Evolutionary conservation across 2,888 invertebrate genomes (phyloP).

Genomic region (Copidosoma aretas): DNA sequence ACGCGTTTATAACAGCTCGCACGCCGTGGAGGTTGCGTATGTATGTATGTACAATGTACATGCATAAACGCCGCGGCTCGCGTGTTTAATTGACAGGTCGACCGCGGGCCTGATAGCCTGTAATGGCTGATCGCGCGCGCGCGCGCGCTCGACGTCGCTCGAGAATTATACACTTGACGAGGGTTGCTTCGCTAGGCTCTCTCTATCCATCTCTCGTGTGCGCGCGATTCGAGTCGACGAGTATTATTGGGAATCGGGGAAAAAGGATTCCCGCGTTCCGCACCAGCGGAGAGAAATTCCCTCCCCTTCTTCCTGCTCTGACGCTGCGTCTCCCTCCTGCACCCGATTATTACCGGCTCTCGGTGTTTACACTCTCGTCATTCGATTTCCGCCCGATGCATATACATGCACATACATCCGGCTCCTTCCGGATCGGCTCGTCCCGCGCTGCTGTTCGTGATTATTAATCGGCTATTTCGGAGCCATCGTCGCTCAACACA

Average conservation of each 20-base stretch:
- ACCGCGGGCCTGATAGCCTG: neutral
- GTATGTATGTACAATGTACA: too few relatives aligned
- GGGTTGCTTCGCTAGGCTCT: slow-evolving; percentile 25
- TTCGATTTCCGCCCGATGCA: slow-evolving; percentile 26
- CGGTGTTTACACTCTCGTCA: neutral
- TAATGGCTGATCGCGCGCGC: slow-evolving; percentile 15
- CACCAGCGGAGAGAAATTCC: slow-evolving; percentile 13
- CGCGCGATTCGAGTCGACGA: neutral
- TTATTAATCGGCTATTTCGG: too few relatives aligned
- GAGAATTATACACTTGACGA: slow-evolving; percentile 30
- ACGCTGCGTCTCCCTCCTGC: neutral
- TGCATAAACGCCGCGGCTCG: slow-evolving; percentile 15
- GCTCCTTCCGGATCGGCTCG: slow-evolving; percentile 28
- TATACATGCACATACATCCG: too few relatives aligned
- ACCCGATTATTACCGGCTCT: neutral
- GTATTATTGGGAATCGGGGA: slow-evolving; percentile 25
- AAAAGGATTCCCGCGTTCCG: slow-evolving; percentile 23
- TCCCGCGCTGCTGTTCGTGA: neutral
- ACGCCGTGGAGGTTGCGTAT: slow-evolving; percentile 3
- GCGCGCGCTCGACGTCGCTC: slow-evolving; percentile 27
- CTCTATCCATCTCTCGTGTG: too few relatives aligned
- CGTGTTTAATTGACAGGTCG: slow-evolving; percentile 37
- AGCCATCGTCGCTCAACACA: too few relatives aligned
- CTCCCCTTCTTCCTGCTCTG: slow-evolving; percentile 21
- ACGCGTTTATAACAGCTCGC: slow-evolving; percentile 26